These are phyloP conservation scores for Pomatostomus ruficeps DNA, from an alignment of 2,113 vertebrate species.

Conservation along the genomic window DNA sequence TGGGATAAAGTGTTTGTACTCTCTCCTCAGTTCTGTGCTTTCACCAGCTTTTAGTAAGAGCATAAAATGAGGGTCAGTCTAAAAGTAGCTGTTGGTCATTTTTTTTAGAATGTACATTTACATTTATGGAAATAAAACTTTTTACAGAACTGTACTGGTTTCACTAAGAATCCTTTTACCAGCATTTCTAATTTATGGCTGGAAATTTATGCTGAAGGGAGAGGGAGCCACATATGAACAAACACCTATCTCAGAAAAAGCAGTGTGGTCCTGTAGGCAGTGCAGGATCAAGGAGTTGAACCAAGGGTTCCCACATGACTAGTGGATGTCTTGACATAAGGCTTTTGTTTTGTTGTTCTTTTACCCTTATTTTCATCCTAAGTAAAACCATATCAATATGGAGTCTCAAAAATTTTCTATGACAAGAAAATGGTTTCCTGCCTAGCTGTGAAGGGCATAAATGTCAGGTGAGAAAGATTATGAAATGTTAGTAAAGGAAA, in stretches of 20 bases:
- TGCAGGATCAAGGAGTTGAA: neutral
- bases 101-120: neutral
- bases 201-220: neutral
- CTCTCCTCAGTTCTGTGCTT: neutral
- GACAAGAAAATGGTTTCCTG: neutral
- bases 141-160: neutral
- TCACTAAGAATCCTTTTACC: neutral
- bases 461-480: neutral
- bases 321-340: neutral
- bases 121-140: neutral
- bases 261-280: neutral
- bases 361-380: neutral
- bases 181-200: neutral
- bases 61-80: neutral
- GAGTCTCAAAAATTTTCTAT: neutral
- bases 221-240: neutral
- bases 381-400: neutral
- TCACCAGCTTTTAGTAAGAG: neutral
- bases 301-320: neutral
- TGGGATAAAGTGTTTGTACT: neutral
- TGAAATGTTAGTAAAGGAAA: neutral
- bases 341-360: neutral
- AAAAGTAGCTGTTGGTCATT: neutral
- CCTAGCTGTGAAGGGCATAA: neutral
- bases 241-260: neutral